phyloP scores from a whole-genome alignment of 2,113 vertebrate species.

The Cettia cetti region DNA sequence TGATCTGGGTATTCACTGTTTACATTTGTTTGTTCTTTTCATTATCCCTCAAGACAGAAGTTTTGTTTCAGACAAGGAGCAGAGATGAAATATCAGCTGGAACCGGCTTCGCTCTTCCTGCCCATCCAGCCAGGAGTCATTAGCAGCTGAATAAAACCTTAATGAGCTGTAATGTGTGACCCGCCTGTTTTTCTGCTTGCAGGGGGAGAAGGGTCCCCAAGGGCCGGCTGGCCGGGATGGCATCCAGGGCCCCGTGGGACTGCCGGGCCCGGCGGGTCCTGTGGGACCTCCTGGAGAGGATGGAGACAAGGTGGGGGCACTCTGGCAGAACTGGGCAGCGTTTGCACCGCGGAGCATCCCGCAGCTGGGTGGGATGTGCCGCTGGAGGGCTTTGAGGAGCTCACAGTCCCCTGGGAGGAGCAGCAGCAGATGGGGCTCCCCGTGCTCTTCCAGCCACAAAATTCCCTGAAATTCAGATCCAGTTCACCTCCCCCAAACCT shows the following conservation, averaged over 20 bases:
- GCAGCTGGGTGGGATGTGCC: accelerated
- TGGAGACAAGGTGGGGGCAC: constrained; percentile 88
- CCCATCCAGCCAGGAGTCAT: neutral
- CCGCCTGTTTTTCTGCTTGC: neutral
- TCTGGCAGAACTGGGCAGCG: accelerated
- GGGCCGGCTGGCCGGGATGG: constrained; percentile 95
- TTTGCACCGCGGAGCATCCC: neutral
- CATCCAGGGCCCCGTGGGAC: constrained; percentile 94
- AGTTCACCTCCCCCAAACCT: neutral
- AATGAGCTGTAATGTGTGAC: neutral
- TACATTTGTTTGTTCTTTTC: neutral
- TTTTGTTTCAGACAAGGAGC: neutral
- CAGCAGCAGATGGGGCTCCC: neutral
- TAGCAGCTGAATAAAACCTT: neutral
- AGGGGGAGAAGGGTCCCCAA: constrained; percentile 98
- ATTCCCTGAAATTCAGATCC: neutral
- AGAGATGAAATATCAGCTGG: neutral
- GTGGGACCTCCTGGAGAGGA: constrained; percentile 95
- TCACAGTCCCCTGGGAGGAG: neutral
- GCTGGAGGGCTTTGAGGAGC: accelerated
- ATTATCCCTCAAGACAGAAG: neutral
- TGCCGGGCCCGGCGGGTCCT: constrained; percentile 93
- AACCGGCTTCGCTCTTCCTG: neutral
- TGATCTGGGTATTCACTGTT: neutral
- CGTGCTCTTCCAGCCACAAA: neutral